Percentiles rank a stretch among this genome's conserved stretches.
phyloP scores from a whole-genome alignment of 2,113 vertebrate species.

The Dunckerocampus dactyliophorus region DNA sequence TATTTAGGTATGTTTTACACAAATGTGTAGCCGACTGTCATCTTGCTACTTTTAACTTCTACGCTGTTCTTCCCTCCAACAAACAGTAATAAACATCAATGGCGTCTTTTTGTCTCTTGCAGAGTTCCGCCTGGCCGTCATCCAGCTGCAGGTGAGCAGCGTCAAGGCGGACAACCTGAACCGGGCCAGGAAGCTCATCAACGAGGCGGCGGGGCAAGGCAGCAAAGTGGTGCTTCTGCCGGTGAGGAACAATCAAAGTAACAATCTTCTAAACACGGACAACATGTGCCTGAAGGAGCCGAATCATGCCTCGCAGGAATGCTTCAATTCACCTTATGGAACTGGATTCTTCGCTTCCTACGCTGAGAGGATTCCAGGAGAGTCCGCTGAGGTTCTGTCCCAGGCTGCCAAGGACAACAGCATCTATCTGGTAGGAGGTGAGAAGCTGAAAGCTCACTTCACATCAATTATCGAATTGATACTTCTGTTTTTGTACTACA shows the following conservation, averaged over 20 bases:
- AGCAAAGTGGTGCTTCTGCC: conserved; percentile 86
- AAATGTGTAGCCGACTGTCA: neutral
- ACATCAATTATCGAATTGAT: no score
- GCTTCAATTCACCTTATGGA: conserved; percentile 96
- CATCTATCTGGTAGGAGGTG: conserved; percentile 92
- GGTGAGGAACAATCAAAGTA: conserved; percentile 67
- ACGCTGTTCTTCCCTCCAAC: neutral
- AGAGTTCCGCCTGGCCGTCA: conserved; percentile 89
- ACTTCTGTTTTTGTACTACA: no score
- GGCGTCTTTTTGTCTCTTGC: neutral
- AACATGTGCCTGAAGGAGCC: neutral
- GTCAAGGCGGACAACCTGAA: conserved; percentile 86
- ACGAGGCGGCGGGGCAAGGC: conserved; percentile 81
- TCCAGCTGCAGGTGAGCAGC: conserved; percentile 83
- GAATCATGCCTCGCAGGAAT: conserved; percentile 75
- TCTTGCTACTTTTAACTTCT: neutral
- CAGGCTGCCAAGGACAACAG: conserved; percentile 83
- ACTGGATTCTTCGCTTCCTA: conserved; percentile 83
- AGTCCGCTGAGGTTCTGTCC: conserved; percentile 83
- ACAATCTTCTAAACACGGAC: neutral
- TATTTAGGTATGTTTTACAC: neutral
- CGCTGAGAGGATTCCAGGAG: conserved; percentile 91
- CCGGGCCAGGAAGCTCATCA: conserved; percentile 77
- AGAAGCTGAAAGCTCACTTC: neutral
- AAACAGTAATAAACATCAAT: neutral